Evolutionary conservation across 2,797 vertebrate species (phyloP).

Genomic region (Amphiprion clarkii): DNA sequence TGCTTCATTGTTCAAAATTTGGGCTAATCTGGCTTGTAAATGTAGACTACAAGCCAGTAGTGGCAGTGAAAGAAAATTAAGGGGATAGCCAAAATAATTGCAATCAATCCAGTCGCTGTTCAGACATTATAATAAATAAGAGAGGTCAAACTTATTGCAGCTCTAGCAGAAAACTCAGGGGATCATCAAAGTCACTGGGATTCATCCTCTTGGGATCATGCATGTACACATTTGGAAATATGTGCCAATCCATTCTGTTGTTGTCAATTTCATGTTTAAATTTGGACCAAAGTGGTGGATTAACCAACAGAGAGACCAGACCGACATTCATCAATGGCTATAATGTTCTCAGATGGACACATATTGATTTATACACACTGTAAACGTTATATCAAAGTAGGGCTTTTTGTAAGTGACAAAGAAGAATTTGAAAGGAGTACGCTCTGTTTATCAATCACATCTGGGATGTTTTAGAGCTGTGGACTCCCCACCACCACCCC

Average conservation of each 20-base stretch:
- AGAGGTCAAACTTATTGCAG: neutral
- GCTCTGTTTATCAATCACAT: slow-evolving; percentile 12
- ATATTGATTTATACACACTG: neutral
- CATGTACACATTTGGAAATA: neutral
- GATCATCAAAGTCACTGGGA: neutral
- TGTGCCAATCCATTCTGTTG: neutral
- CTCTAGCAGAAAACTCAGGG: too few relatives aligned
- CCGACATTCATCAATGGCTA: neutral
- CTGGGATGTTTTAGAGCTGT: neutral
- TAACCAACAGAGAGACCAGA: neutral
- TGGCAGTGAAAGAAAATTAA: neutral
- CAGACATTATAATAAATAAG: neutral
- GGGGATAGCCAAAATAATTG: too few relatives aligned
- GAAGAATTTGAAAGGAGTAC: neutral
- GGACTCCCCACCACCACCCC: neutral
- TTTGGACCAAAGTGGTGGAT: neutral
- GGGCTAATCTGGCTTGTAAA: neutral
- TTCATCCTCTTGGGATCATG: neutral
- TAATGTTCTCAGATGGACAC: neutral
- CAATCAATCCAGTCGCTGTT: neutral
- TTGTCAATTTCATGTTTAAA: neutral
- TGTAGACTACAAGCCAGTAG: neutral
- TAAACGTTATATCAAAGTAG: neutral
- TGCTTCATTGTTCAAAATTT: neutral
- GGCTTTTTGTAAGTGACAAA: neutral